Conservation (phyloP, 2,888 invertebrate species). For the Miltochrista miniata region DNA sequence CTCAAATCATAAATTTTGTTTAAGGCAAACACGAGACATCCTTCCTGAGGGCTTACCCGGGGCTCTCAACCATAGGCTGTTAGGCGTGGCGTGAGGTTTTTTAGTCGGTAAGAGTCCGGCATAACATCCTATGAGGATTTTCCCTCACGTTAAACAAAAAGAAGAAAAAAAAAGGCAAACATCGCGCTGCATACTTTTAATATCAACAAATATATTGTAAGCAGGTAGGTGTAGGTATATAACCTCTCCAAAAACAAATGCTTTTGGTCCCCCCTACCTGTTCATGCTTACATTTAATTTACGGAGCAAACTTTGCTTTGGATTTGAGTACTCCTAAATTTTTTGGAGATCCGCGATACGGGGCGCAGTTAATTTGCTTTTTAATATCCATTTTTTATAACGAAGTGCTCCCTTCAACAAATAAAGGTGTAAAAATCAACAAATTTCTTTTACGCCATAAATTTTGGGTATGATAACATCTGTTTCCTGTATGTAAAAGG, state of each 20-base stretch:
- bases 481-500: constrained; percentile 2
- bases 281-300: constrained; percentile 70
- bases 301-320: constrained; percentile 50
- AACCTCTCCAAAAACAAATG: constrained; percentile 22
- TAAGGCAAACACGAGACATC: background rate
- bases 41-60: no score
- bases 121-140: no score
- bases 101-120: no score
- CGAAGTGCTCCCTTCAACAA: constrained; percentile 23
- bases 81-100: no score
- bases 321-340: constrained; percentile 31
- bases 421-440: constrained; percentile 34
- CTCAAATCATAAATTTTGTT: background rate
- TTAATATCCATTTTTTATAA: constrained; percentile 28
- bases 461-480: constrained; percentile 22
- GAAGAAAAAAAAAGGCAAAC: background rate
- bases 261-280: constrained; percentile 30
- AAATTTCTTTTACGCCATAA: constrained; percentile 23
- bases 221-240: background rate
- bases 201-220: background rate
- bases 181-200: background rate
- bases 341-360: constrained; percentile 35
- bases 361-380: constrained; percentile 37
- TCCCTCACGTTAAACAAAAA: no score
- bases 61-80: no score